Evolutionary conservation across 2,888 invertebrate species (phyloP).

Genomic region (Dolichopus griseipennis): DNA sequence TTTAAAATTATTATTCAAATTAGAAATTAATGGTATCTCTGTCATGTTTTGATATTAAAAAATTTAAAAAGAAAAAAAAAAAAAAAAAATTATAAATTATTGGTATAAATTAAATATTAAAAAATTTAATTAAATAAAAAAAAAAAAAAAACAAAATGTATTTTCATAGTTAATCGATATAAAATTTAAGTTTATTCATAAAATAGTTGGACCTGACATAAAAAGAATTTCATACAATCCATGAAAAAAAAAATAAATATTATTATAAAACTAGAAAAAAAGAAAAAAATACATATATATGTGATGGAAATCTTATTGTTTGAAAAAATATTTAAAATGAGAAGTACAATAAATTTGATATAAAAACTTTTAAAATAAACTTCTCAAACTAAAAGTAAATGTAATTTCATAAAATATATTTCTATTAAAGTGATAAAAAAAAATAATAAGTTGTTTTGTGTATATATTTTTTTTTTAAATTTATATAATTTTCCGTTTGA

Average conservation of each 20-base stretch:
- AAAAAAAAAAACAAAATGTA: neutral
- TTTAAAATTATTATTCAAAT: neutral
- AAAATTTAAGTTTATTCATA: neutral
- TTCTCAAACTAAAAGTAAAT: neutral
- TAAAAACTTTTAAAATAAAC: neutral
- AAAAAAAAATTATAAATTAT: neutral
- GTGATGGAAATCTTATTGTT: neutral
- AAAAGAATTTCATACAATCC: neutral
- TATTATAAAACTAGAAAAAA: neutral
- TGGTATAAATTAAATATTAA: neutral
- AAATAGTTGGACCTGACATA: neutral
- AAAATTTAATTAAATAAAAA: neutral
- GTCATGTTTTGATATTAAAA: neutral
- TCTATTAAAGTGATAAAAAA: constrained; percentile 1
- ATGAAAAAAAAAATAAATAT: neutral
- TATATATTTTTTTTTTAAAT: no score
- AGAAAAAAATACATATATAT: neutral
- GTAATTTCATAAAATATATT: neutral
- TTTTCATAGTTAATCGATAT: neutral
- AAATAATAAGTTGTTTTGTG: no score
- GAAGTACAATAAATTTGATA: neutral
- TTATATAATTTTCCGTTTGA: no score
- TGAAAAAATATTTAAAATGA: neutral
- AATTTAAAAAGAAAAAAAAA: neutral
- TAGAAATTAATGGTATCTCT: neutral